Conservation (phyloP, 2,113 vertebrate genomes). For the Calidris pugnax region DNA sequence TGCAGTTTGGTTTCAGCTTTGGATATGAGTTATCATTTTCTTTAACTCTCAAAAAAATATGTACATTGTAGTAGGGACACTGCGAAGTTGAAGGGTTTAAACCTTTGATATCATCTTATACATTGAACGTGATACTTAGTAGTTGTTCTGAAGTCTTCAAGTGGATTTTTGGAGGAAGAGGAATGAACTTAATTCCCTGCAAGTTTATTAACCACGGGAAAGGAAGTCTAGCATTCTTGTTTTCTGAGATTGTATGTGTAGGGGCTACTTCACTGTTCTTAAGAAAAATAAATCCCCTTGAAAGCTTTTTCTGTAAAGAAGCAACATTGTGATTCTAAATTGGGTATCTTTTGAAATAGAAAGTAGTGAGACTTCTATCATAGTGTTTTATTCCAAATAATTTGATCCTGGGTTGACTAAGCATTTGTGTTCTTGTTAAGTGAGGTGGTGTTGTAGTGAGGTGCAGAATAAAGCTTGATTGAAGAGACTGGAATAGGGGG, state of each 20-base stretch:
- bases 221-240: background rate
- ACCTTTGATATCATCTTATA: background rate
- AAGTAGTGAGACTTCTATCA: background rate
- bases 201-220: background rate
- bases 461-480: background rate
- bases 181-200: background rate
- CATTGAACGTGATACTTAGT: accelerated
- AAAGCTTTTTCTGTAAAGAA: background rate
- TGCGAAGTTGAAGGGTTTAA: background rate
- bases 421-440: background rate
- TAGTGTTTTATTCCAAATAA: background rate
- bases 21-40: background rate
- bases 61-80: background rate
- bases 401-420: background rate
- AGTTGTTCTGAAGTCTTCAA: background rate
- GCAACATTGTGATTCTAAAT: background rate
- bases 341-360: background rate
- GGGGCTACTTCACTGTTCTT: background rate
- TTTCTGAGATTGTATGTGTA: background rate
- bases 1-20: background rate
- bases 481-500: background rate
- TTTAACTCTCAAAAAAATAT: background rate
- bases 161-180: background rate
- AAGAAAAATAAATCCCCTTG: background rate
- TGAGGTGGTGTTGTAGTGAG: background rate